Evolutionary conservation across 2,888 invertebrate genomes (phyloP).

Genomic region (Tetheella fluctuosa): DNA sequence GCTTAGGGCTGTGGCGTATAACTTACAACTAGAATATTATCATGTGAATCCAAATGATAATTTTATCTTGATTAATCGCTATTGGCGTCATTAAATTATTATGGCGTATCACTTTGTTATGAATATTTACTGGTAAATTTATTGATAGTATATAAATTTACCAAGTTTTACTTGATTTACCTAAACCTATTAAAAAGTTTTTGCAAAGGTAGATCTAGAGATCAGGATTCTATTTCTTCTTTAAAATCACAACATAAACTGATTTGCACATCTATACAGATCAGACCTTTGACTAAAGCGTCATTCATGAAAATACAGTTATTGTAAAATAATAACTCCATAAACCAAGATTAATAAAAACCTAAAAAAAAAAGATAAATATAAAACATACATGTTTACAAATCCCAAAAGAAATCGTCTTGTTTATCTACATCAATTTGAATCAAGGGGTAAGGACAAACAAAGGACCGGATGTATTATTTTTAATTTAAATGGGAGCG

Average conservation of each 20-base stretch:
- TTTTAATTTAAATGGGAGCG: slow-evolving; percentile 15
- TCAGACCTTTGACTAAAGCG: no score
- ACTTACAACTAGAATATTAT: background rate
- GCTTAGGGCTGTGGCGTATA: background rate
- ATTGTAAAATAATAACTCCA: background rate
- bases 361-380: background rate
- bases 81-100: background rate
- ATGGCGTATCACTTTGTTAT: background rate
- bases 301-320: no score
- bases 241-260: no score
- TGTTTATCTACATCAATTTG: slow-evolving; percentile 27
- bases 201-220: no score
- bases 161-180: no score
- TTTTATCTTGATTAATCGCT: background rate
- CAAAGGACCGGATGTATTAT: slow-evolving; percentile 3
- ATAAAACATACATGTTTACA: slow-evolving; percentile 23
- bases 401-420: slow-evolving; percentile 26
- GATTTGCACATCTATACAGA: no score
- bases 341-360: background rate
- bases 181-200: no score
- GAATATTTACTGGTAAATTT: background rate
- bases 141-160: no score
- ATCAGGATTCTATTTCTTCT: no score
- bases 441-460: no score
- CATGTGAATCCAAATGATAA: background rate